These are phyloP conservation scores for Vanessa atalanta DNA, from an alignment of 1,140 invertebrate species.

Conservation along the genomic window DNA sequence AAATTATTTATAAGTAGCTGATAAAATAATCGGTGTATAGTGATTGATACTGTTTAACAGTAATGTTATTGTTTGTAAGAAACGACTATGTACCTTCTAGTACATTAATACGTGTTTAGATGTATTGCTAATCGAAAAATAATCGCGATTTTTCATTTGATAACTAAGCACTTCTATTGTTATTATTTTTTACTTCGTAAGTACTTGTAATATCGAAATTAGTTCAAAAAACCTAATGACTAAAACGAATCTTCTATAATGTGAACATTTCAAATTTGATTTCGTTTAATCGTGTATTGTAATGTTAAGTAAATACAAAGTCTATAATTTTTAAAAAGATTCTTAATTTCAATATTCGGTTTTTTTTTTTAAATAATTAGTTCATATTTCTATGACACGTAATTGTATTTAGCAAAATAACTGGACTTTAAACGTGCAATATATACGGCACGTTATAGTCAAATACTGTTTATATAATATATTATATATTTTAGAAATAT, in stretches of 20 bases:
- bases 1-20: conserved; percentile 52
- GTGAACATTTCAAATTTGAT: too few relatives aligned
- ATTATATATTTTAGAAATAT: conserved; percentile 79
- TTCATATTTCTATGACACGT: neutral
- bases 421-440: conserved; percentile 59
- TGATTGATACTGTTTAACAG: conserved; percentile 74
- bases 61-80: conserved; percentile 73
- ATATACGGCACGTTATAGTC: conserved; percentile 74
- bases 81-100: conserved; percentile 49
- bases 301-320: too few relatives aligned
- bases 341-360: too few relatives aligned
- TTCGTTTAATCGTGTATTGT: too few relatives aligned
- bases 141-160: too few relatives aligned
- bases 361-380: neutral
- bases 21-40: conserved; percentile 71
- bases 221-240: too few relatives aligned
- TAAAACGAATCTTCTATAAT: too few relatives aligned
- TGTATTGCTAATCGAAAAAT: conserved; percentile 28
- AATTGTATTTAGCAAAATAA: conserved; percentile 30
- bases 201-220: too few relatives aligned
- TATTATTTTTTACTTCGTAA: too few relatives aligned
- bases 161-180: too few relatives aligned
- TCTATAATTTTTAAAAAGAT: too few relatives aligned
- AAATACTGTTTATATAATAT: conserved; percentile 73
- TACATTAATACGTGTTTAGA: conserved; percentile 34